These are phyloP conservation scores for Sebastes dallii DNA, from an alignment of 2,797 vertebrate genomes.

Conservation along the genomic window DNA sequence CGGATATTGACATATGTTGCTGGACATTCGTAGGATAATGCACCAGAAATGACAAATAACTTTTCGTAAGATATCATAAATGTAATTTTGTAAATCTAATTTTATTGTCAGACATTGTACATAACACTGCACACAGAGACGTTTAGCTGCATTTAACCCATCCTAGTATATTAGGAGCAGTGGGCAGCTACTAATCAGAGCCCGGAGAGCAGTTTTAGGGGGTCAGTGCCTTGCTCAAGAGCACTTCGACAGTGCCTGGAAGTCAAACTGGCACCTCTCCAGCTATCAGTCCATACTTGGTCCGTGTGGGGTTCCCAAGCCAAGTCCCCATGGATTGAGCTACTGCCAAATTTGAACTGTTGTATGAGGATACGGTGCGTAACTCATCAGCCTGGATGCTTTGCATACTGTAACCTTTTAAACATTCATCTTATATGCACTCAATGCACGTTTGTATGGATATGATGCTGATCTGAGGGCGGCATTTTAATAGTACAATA, in stretches of 20 bases:
- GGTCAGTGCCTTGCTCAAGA: neutral
- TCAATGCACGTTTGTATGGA: conserved; percentile 25
- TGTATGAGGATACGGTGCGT: neutral
- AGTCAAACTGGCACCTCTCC: neutral
- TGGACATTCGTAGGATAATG: neutral
- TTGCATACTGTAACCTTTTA: conserved; percentile 24
- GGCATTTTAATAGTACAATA: conserved; percentile 16
- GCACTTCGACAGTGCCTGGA: neutral
- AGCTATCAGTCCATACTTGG: neutral
- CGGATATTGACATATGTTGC: neutral
- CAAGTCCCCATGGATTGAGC: neutral
- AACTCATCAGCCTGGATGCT: neutral
- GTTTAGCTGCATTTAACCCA: neutral
- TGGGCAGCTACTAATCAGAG: neutral
- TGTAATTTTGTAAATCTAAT: too few species aligned
- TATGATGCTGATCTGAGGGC: conserved; percentile 22
- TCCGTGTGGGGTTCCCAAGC: neutral
- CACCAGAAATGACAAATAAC: too few species aligned
- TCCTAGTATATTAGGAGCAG: neutral
- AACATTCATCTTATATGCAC: conserved; percentile 18
- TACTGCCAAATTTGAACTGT: neutral
- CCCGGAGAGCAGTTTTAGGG: neutral
- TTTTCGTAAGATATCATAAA: too few species aligned
- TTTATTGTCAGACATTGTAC: neutral
- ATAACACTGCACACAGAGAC: neutral